Percentiles rank a stretch among this genome's conserved stretches.
phyloP scores from a whole-genome alignment of 2,888 invertebrate genomes.

The Polyommatus icarus region DNA sequence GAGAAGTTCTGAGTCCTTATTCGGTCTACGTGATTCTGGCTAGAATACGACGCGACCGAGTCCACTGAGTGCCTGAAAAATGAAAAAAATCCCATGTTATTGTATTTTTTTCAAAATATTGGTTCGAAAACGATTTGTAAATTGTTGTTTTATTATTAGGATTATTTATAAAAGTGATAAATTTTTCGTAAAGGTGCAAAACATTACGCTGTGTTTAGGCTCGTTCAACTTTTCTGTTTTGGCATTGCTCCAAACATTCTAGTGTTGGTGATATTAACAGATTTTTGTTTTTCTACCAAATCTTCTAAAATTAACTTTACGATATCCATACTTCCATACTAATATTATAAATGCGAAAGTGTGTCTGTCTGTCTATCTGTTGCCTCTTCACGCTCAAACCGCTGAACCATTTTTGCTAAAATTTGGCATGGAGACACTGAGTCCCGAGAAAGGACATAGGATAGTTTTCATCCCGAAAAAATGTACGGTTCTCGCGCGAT shows the following conservation, averaged over 20 bases:
- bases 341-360: too few relatives aligned
- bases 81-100: constrained; percentile 57
- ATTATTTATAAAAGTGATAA: not conserved
- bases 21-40: constrained; percentile 81
- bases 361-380: too few relatives aligned
- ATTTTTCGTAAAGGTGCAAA: not conserved
- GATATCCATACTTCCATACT: too few relatives aligned
- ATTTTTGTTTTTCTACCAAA: constrained; percentile 21
- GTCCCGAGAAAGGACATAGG: too few relatives aligned
- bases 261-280: not conserved
- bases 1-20: constrained; percentile 79
- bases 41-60: constrained; percentile 82
- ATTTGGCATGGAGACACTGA: too few relatives aligned
- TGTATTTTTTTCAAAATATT: constrained; percentile 51
- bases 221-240: constrained; percentile 10
- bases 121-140: not conserved
- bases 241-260: constrained; percentile 13
- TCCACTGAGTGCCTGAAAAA: constrained; percentile 79
- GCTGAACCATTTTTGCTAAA: too few relatives aligned
- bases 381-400: too few relatives aligned
- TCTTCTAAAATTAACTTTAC: constrained; percentile 14
- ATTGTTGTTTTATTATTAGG: not conserved
- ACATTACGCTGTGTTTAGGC: not conserved
- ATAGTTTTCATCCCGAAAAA: too few relatives aligned
- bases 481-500: too few relatives aligned